Conservation (phyloP, 92 coral and sea anemone species). For the Zoanthus sansibaricus region DNA sequence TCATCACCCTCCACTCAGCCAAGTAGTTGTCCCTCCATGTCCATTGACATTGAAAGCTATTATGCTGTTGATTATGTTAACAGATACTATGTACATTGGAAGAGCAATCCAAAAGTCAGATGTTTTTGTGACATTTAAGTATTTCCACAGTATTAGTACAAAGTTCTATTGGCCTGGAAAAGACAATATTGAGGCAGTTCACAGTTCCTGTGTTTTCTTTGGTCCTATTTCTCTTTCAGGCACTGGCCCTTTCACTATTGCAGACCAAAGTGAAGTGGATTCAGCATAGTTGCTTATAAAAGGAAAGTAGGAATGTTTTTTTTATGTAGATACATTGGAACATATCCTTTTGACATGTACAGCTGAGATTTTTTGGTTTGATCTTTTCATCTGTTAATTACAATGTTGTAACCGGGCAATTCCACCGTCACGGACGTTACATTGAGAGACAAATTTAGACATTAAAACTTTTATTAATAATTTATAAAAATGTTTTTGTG, state of each 20-base stretch:
- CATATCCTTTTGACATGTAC: no score
- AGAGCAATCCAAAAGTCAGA: slow-evolving; percentile 35
- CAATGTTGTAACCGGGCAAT: background rate
- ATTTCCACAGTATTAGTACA: slow-evolving; percentile 21
- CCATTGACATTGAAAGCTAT: slow-evolving; percentile 21
- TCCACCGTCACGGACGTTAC: slow-evolving; percentile 45
- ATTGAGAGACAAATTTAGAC: slow-evolving; percentile 22
- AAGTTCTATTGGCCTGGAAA: slow-evolving; percentile 22
- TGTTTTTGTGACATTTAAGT: background rate
- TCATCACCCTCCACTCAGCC: slow-evolving; percentile 22
- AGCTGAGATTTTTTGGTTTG: no score
- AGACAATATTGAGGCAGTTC: slow-evolving; percentile 8
- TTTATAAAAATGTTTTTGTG: slow-evolving; percentile 29
- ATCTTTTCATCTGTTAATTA: no score
- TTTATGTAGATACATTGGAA: no score
- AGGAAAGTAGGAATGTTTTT: no score
- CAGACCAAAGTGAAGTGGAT: slow-evolving; percentile 4
- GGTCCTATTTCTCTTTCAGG: slow-evolving; percentile 16
- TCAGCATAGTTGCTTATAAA: no score
- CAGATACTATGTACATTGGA: background rate
- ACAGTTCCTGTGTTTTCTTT: slow-evolving; percentile 16
- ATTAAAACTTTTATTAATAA: slow-evolving; percentile 27
- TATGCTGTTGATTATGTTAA: slow-evolving; percentile 42
- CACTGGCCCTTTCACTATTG: background rate
- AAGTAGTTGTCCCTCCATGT: background rate